phyloP scores from a whole-genome alignment of 2,797 vertebrate species.

The Lophotriccus pileatus region DNA sequence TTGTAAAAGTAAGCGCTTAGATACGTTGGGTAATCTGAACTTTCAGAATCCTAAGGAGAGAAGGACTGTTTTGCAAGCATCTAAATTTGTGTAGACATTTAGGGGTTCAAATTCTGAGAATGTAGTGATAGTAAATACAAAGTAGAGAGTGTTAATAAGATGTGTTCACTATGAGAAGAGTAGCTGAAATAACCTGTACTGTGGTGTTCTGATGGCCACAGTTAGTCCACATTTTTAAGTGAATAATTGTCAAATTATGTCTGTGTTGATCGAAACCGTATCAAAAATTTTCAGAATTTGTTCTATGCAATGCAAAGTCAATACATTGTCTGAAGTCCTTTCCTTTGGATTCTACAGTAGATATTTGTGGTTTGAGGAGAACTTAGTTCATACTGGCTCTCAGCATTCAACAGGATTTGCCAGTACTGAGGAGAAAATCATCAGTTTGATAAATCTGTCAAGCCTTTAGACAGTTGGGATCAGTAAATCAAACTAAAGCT shows the following conservation, averaged over 20 bases:
- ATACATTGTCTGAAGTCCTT: not conserved
- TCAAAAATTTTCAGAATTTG: not conserved
- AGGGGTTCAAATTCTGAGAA: not conserved
- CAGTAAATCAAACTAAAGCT: not conserved
- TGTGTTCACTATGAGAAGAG: not conserved
- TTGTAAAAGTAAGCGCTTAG: not conserved
- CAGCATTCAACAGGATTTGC: not conserved
- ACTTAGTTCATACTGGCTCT: not conserved
- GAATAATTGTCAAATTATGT: not conserved
- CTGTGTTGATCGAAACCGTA: not conserved
- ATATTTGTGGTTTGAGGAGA: not conserved
- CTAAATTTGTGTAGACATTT: not conserved
- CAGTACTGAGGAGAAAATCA: not conserved
- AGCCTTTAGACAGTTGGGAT: not conserved
- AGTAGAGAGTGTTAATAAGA: not conserved
- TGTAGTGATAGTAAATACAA: not conserved
- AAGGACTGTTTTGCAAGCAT: not conserved
- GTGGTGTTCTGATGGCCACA: rapidly evolving
- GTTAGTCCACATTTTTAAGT: not conserved
- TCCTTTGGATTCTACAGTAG: not conserved
- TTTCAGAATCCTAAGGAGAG: not conserved
- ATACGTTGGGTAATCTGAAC: not conserved
- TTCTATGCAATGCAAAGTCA: not conserved
- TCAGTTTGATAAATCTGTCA: not conserved
- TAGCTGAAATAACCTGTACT: not conserved